Evolutionary conservation across 2,113 vertebrate genomes (phyloP), one percentile per base, ranked within the genome.

Genomic region (Chloroceryle aenea): DNA sequence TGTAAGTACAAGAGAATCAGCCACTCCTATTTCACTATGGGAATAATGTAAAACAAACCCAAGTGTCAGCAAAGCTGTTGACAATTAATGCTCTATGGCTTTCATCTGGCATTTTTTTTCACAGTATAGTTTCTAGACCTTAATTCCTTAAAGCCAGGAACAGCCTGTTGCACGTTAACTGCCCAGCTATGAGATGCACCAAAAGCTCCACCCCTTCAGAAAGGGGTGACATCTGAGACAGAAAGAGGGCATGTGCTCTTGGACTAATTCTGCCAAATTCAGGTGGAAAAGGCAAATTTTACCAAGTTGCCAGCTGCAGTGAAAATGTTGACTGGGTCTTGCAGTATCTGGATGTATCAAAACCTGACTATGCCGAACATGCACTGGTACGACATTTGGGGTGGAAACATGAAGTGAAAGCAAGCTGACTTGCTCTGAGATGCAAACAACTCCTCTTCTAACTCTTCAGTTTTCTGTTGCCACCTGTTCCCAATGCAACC

Each of bases 271-370:
- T 93, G 30, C 21, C 34, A 83, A 86, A 83, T 64, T 89, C 59
- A 62, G n/a, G 30, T 68, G 55, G 36, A 95, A 97, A 97, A 81
- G 78, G 73, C 36, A 62, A 81, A 88, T 91, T 84, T 82, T 77
- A 34, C 30, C 4, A 25, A 76, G 85, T 15, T 80, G 19, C 55
- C 87, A 82, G 64, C 23, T 27, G 52, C 74, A 85, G 63, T 50
- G 36, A 55, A 79, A 50, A 32, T 32, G 40, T 85, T 69, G 61
- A 80, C 12, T 5, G 7, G 23, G 6, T 79, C 66, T 85, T 66
- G 68, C 34, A 90, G n/a, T n/a, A n/a, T n/a, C 50, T 95, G 77
- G n/a, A 71, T 9, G 18, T 53, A 36, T 21, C 32, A 42, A 72
- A 96, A 81, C 30, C 3, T 19, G 38, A 29, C 27, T 45, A 42